Percentiles rank a stretch among this genome's conserved stretches.
These are phyloP conservation scores for Crenuchus spilurus DNA, from an alignment of 2,797 vertebrate genomes.

Conservation along the genomic window DNA sequence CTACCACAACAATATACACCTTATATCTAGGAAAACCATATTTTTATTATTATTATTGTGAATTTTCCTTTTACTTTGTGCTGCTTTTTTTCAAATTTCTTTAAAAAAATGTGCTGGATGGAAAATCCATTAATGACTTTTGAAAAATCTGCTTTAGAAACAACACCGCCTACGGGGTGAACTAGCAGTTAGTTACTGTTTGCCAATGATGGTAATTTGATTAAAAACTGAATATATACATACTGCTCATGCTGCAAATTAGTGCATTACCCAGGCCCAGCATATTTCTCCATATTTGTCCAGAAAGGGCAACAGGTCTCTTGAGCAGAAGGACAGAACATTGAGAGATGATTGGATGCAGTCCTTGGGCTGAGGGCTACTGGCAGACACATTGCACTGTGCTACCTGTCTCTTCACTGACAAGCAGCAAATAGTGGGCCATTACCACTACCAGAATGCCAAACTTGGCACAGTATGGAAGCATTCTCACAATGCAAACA, in stretches of 20 bases:
- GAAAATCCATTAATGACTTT: no score
- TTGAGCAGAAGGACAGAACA: constrained; percentile 7
- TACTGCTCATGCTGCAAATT: background rate
- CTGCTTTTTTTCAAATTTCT: no score
- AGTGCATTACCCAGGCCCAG: background rate
- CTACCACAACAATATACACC: no score
- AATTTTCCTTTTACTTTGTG: no score
- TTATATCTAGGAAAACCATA: no score
- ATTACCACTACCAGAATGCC: constrained; percentile 69
- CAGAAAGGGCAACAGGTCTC: constrained; percentile 5
- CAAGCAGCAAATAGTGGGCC: constrained; percentile 74
- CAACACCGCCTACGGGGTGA: background rate
- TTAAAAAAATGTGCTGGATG: no score
- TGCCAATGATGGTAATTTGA: background rate
- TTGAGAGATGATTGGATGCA: constrained; percentile 11
- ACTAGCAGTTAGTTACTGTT: background rate
- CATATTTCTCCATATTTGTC: background rate
- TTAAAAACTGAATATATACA: background rate
- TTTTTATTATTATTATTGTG: no score
- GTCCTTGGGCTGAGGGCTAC: constrained; percentile 64
- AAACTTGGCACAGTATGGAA: constrained; percentile 65
- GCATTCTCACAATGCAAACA: constrained; percentile 44
- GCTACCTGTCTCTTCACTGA: constrained; percentile 75
- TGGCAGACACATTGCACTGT: constrained; percentile 59
- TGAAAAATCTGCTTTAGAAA: no score